Evolutionary conservation across 2,888 invertebrate genomes (phyloP).

Genomic region (Matsumyia berberina): DNA sequence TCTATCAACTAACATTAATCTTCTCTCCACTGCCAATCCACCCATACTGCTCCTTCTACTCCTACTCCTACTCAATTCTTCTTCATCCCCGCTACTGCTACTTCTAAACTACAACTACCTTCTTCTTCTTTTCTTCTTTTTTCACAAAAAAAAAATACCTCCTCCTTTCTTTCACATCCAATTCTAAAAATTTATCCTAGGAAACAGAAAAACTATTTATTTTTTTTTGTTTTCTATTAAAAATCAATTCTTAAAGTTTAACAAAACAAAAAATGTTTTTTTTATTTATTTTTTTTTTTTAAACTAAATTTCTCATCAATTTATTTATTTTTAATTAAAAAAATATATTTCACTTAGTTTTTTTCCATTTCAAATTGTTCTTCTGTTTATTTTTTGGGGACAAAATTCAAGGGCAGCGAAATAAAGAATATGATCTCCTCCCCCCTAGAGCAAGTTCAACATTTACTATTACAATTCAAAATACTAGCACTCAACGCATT

Average conservation of each 20-base stretch:
- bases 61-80: constrained; percentile 1
- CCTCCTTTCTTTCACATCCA: constrained; percentile 42
- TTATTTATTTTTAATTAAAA: constrained; percentile 37
- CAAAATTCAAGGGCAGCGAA: constrained; percentile 44
- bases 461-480: constrained; percentile 28
- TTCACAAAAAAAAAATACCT: constrained; percentile 19
- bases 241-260: constrained; percentile 61
- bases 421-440: constrained; percentile 16
- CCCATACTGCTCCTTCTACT: constrained; percentile 8
- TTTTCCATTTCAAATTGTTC: constrained; percentile 31
- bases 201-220: constrained; percentile 53
- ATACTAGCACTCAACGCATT: constrained; percentile 63
- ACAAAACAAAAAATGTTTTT: constrained; percentile 43
- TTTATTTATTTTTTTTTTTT: constrained; percentile 23
- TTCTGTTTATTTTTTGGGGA: constrained; percentile 23
- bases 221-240: constrained; percentile 18
- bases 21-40: constrained; percentile 24
- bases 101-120: constrained; percentile 18
- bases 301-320: constrained; percentile 49
- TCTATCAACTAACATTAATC: constrained; percentile 64
- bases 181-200: constrained; percentile 72
- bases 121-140: constrained; percentile 5
- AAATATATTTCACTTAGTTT: constrained; percentile 61
- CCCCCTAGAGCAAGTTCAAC: constrained; percentile 1
- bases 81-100: constrained; percentile 37